A percentile compares a stretch with the other conserved stretches of the same genome.
These are phyloP conservation scores for Ptychoptera albimana DNA, from an alignment of 2,888 invertebrate genomes.

Conservation along the genomic window DNA sequence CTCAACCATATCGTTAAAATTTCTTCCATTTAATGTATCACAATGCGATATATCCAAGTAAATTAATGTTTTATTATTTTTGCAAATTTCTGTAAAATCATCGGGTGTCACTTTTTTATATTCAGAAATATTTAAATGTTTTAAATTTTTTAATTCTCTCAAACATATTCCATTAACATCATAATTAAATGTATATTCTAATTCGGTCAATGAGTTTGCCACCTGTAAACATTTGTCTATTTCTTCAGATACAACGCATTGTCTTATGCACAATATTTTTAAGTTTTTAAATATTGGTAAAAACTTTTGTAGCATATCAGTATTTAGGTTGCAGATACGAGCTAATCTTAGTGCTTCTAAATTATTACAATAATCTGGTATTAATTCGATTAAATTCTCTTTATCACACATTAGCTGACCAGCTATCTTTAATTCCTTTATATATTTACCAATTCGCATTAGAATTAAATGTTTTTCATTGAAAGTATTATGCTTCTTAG, in stretches of 20 bases:
- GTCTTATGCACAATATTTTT: background rate
- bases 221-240: background rate
- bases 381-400: background rate
- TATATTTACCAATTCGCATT: conserved; percentile 1
- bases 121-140: background rate
- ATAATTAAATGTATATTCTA: background rate
- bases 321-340: background rate
- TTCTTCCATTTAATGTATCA: background rate
- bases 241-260: background rate
- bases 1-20: conserved; percentile 1
- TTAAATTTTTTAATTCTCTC: background rate
- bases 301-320: background rate
- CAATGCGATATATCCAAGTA: background rate
- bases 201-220: background rate
- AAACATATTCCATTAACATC: background rate
- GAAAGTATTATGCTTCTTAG: background rate
- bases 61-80: background rate
- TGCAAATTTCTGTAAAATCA: background rate
- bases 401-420: background rate
- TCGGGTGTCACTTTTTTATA: background rate
- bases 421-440: background rate
- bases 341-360: background rate
- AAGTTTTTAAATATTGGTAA: background rate
- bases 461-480: background rate
- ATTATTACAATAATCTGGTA: background rate